Base-by-base conservation (phyloP, 1,140 invertebrate species). In the Proales similis region DNA sequence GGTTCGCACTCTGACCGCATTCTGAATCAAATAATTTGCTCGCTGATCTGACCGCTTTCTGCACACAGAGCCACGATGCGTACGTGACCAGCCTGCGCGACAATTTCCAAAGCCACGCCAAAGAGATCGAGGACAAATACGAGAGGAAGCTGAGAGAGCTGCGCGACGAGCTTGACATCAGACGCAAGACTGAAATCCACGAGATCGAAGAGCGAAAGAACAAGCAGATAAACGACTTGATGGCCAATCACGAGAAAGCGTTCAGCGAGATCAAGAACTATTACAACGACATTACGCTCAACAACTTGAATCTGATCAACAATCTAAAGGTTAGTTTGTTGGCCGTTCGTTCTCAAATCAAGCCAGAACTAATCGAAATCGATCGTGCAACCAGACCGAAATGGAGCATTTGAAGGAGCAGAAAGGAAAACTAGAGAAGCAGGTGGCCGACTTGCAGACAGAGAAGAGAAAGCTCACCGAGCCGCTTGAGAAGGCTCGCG, bases 131-230 rank as follows among this genome's bases (percentile, higher is more conserved):
- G 71, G 77, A 81, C 14, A 85, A 88, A 68, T 86, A 85, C 67
- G 86, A 89, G 42, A 82, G 85, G 70, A 86, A 86, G 70, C 81
- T 90, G 68, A 73, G 80, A 22, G 80, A 80, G 63, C 80, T 86
- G 26, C 81, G 85, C 66, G 78, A 84, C 53, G 85, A 88, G 64
- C 74, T 89, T 20, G 83, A 83, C 17, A 77, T 87, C 0, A 82
- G 85, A 66, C 83, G 85, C 67, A 80, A 79, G 66, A 76, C 73
- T 24, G 76, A 78, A 65, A 74, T 90, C 69, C 81, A 83, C 38
- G 87, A 91, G 78, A 82, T 90, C 6, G 88, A 92, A 70, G 87
- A 91, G 69, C 79, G 87, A 43, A 92, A 91, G 74, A 90, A 90
- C 72, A 82, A 82, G 49, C 87, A 91, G 71, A 82, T 91, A 12